phyloP scores from a whole-genome alignment of 2,797 vertebrate species.

The Sardinella longiceps region DNA sequence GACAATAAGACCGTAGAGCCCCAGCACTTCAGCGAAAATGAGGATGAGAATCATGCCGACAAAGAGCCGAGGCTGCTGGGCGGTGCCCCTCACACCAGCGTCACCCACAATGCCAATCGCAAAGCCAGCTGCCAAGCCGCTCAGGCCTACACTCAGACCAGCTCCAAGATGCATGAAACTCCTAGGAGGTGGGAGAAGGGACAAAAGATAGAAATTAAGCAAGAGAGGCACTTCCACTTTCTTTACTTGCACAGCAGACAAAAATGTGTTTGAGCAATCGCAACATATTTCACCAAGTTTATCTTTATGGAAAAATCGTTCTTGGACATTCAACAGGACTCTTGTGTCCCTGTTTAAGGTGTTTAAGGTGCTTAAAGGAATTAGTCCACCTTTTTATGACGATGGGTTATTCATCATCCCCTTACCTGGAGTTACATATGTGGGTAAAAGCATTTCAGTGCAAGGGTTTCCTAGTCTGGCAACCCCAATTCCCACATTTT shows the following conservation, averaged over 20 bases:
- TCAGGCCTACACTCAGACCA: conserved; percentile 95
- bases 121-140: conserved; percentile 96
- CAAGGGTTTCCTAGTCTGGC: too few relatives aligned
- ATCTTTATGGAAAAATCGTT: too few relatives aligned
- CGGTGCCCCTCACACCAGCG: conserved; percentile 94
- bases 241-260: neutral
- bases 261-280: neutral
- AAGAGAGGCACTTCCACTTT: neutral
- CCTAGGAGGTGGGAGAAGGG: conserved; percentile 67
- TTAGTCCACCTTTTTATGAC: too few relatives aligned
- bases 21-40: conserved; percentile 98
- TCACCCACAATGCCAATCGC: conserved; percentile 98
- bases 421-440: too few relatives aligned
- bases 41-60: conserved; percentile 99
- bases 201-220: neutral
- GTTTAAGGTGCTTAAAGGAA: too few relatives aligned
- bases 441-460: too few relatives aligned
- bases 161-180: conserved; percentile 97
- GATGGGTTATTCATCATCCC: too few relatives aligned
- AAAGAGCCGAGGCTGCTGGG: conserved; percentile 96
- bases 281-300: neutral
- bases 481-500: too few relatives aligned
- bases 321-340: too few relatives aligned
- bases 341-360: too few relatives aligned
- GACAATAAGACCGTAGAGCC: conserved; percentile 97